Conservation (phyloP, 2,113 vertebrate genomes). For the Leiothrix lutea region DNA sequence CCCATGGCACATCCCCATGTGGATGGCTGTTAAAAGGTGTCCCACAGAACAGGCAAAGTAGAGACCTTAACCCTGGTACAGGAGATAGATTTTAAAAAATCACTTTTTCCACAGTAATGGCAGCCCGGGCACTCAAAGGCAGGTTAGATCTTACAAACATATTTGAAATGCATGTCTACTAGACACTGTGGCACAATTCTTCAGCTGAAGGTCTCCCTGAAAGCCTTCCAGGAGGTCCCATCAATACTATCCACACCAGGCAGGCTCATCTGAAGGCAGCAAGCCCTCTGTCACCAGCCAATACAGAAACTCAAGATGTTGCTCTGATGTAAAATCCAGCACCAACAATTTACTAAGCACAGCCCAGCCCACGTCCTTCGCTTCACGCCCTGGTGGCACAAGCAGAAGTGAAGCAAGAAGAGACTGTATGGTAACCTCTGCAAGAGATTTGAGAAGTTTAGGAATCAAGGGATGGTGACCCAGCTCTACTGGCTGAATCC, state of each 20-base stretch:
- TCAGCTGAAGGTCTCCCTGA: not conserved
- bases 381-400: not conserved
- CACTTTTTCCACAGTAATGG: not conserved
- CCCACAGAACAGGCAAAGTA: not conserved
- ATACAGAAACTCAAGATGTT: not conserved
- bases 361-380: not conserved
- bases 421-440: not conserved
- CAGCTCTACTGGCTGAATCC: not conserved
- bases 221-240: not conserved
- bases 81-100: rapidly evolving
- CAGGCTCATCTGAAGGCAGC: not conserved
- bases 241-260: not conserved
- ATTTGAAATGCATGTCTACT: rapidly evolving
- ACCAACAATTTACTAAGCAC: not conserved
- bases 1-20: not conserved
- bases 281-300: not conserved
- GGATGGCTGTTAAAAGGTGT: not conserved
- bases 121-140: not conserved
- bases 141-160: not conserved
- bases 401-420: not conserved
- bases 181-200: not conserved
- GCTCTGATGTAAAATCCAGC: not conserved
- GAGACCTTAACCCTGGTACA: not conserved
- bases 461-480: rapidly evolving
- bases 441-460: not conserved